Conservation (phyloP, 2,888 invertebrate species). For the Nezara viridula region DNA sequence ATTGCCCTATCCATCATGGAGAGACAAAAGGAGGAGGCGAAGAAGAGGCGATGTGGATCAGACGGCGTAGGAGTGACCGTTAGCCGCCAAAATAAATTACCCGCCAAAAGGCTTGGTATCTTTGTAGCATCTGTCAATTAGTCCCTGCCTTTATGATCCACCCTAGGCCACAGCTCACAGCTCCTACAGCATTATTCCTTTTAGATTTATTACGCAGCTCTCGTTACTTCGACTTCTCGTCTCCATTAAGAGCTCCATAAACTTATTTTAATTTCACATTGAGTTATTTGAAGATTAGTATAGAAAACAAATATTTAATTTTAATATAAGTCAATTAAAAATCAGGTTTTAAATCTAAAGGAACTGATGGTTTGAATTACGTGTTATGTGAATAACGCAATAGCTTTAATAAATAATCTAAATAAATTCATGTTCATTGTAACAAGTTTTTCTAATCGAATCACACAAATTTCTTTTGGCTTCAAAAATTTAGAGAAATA, state of each 20-base stretch:
- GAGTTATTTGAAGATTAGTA: no score
- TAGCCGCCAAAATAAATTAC: slow-evolving; percentile 36
- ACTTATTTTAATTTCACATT: neutral
- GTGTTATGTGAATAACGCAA: no score
- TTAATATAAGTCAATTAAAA: no score
- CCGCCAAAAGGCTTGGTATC: slow-evolving; percentile 17
- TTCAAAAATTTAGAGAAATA: no score
- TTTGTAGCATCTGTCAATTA: slow-evolving; percentile 38
- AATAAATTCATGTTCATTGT: no score
- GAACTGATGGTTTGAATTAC: no score
- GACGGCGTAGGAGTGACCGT: neutral
- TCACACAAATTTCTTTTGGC: no score
- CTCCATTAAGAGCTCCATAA: neutral
- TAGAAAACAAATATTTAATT: no score
- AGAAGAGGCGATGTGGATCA: neutral
- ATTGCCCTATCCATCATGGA: neutral
- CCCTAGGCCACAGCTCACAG: neutral
- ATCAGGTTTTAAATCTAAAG: no score
- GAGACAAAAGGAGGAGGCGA: neutral
- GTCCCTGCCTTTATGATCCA: neutral
- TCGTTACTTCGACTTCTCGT: neutral
- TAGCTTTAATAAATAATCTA: no score
- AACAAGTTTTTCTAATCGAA: no score
- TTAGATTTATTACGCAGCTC: neutral
- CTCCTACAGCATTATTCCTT: neutral